Base-by-base conservation (phyloP, 2,797 vertebrate species). In the Fistularia tabacaria region DNA sequence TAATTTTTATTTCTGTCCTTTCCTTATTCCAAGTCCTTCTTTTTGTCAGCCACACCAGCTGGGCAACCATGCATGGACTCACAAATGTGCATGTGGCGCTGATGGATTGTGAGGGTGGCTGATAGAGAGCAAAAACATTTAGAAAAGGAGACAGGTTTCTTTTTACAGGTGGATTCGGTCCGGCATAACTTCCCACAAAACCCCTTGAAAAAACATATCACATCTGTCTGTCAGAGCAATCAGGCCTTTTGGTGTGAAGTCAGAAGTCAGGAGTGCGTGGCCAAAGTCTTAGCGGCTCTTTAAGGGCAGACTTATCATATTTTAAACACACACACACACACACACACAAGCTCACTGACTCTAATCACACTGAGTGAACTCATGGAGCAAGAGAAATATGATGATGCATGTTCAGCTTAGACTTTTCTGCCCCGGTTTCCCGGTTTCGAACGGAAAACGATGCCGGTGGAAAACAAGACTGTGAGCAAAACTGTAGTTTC, bases 191-290 rank as follows among this genome's bases (percentile, higher is more conserved):
- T 57, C 64, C 54, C 49, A 74, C 64, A 72, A 79, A 66, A 67
- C 71, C 72, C 70, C 62, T 9, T 66, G 77, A 71, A 85, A 76
- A 76, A 65, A 78, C 65, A 85, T 80, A 85, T 37, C 53, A 46
- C 13, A 53, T 77, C 74, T 71, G 82, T 73, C 86, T 86, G 87
- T 86, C 74, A 71, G 63, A 82, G 74, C 62, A 74, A 79, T 85
- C 76, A 76, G 70, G 11, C 52, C 12, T 43, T 67, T 62, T 38
- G 51, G 46, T 74, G 70, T 78, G 67, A 81, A 76, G 73, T 71
- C 68, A 39, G 73, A 59, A 47, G 56, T 64, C 36, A 14, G 57
- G 62, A 72, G 43, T 49, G 43, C 1, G 15, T 57, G 57, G 54
- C 36, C 57, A 15, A 55, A 72, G 48, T 57, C 63, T 70, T 15